phyloP scores from a whole-genome alignment of 2,113 vertebrate genomes.

The Rhadina sibilatrix region DNA sequence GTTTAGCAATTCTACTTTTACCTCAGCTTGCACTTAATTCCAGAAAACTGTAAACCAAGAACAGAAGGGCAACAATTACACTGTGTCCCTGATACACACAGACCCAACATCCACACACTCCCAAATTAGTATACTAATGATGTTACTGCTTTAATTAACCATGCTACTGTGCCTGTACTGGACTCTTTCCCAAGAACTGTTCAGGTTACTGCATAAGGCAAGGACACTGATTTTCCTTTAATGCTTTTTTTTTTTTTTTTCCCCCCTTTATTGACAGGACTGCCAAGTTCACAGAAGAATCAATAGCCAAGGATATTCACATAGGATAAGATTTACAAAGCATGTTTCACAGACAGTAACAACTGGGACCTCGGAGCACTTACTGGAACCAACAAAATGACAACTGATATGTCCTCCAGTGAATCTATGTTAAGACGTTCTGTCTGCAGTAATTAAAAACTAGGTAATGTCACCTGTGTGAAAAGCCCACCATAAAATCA shows the following conservation, averaged over 20 bases:
- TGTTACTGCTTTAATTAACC: conserved; percentile 57
- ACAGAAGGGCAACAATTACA: background rate
- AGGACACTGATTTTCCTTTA: conserved; percentile 43
- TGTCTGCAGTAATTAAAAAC: conserved; percentile 62
- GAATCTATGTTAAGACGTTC: conserved; percentile 26
- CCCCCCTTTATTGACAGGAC: conserved; percentile 41
- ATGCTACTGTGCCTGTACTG: background rate
- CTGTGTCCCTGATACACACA: background rate
- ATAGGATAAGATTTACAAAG: conserved; percentile 42
- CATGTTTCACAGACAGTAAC: conserved; percentile 48
- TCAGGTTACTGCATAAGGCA: conserved; percentile 5
- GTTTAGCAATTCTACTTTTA: background rate
- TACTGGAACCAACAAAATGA: conserved; percentile 62
- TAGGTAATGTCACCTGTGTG: conserved; percentile 52
- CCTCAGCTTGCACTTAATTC: background rate
- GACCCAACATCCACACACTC: conserved; percentile 30
- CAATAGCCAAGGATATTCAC: conserved; percentile 43
- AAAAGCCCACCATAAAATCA: conserved; percentile 53
- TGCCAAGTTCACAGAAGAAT: conserved; percentile 57
- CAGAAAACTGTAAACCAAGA: background rate
- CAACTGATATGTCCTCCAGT: conserved; percentile 54
- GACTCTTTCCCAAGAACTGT: conserved; percentile 33
- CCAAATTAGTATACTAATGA: conserved; percentile 45
- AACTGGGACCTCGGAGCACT: conserved; percentile 32
- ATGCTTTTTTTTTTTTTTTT: background rate